phyloP scores from a whole-genome alignment of 2,797 vertebrate genomes.

The Anabas testudineus region DNA sequence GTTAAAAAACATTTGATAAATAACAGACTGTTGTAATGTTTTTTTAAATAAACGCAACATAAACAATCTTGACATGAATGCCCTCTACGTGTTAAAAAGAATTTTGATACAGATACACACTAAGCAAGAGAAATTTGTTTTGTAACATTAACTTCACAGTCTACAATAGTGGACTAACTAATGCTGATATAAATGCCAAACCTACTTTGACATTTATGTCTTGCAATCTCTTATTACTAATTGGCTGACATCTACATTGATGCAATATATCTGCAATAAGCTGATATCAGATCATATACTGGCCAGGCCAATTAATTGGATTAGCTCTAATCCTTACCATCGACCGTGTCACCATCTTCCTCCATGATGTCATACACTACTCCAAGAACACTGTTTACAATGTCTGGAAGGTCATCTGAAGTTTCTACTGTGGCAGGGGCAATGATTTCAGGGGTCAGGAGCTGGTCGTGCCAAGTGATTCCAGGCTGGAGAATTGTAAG shows the following conservation, averaged over 20 bases:
- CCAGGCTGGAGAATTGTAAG: conserved; percentile 84
- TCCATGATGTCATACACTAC: conserved; percentile 76
- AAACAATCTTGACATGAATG: background rate
- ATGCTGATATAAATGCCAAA: background rate
- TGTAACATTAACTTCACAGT: background rate
- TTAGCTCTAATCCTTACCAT: conserved; percentile 54
- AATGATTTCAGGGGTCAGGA: conserved; percentile 41
- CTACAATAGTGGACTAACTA: background rate
- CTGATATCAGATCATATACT: background rate
- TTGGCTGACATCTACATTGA: too few relatives aligned
- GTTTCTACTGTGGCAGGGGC: conserved; percentile 59
- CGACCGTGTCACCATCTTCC: conserved; percentile 47
- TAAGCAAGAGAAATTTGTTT: background rate
- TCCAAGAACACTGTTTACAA: conserved; percentile 85
- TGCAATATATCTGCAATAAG: background rate
- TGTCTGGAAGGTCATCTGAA: conserved; percentile 80
- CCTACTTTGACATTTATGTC: background rate
- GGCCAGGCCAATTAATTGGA: background rate
- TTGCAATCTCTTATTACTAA: background rate
- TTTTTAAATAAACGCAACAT: too few relatives aligned
- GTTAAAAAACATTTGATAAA: background rate
- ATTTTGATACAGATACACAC: background rate
- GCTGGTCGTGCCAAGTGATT: conserved; percentile 46
- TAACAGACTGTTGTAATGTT: too few relatives aligned
- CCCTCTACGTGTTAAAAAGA: background rate